phyloP scores from a whole-genome alignment of 2,888 invertebrate genomes.

The Eilema caniola region DNA sequence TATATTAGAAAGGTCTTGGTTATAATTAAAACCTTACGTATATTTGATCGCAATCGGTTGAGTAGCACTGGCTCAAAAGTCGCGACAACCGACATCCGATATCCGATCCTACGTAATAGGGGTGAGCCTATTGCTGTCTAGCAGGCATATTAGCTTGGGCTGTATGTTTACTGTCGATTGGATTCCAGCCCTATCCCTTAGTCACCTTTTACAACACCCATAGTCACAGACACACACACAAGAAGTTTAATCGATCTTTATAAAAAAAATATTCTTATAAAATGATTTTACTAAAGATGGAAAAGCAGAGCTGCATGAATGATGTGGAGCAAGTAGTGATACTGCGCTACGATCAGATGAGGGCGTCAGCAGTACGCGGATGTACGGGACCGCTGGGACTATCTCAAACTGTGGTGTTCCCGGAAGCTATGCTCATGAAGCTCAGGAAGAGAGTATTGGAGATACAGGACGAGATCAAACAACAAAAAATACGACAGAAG shows the following conservation, averaged over 20 bases:
- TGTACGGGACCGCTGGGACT: slow-evolving; percentile 75
- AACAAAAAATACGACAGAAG: slow-evolving; percentile 88
- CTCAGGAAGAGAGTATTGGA: slow-evolving; percentile 89
- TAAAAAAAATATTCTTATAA: too few relatives aligned
- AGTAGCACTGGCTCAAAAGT: neutral
- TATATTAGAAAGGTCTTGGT: neutral
- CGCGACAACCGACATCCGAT: too few relatives aligned
- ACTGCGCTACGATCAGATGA: slow-evolving; percentile 90
- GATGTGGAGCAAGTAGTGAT: slow-evolving; percentile 91
- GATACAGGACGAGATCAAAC: slow-evolving; percentile 88
- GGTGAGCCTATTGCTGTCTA: too few relatives aligned
- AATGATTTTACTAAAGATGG: slow-evolving; percentile 78
- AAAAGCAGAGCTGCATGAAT: slow-evolving; percentile 92
- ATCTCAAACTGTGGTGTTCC: slow-evolving; percentile 88
- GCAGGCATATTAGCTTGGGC: too few relatives aligned
- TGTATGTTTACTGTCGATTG: too few relatives aligned
- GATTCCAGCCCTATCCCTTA: too few relatives aligned
- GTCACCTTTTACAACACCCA: too few relatives aligned
- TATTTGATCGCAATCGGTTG: neutral
- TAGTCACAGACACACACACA: too few relatives aligned
- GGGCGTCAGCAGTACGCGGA: slow-evolving; percentile 78
- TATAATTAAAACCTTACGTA: neutral
- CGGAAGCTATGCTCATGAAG: slow-evolving; percentile 85
- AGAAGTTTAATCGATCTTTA: too few relatives aligned
- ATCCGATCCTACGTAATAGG: too few relatives aligned